Evolutionary conservation across 2,888 invertebrate species (phyloP), one percentile per base, ranked within the genome.

Genomic region (Cylindroiulus punctatus): DNA sequence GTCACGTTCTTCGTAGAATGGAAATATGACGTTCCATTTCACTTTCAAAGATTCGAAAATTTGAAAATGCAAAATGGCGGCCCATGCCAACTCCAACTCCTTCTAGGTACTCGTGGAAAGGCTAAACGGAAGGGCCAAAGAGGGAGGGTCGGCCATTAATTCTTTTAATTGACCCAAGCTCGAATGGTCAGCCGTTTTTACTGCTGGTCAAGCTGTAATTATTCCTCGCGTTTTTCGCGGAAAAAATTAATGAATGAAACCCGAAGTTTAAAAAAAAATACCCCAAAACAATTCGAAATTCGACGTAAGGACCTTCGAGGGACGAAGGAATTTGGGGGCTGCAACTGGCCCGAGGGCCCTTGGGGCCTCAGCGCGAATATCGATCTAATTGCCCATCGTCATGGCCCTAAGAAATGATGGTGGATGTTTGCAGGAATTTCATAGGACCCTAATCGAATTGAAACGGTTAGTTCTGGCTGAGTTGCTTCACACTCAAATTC

Each of bases 41-140:
- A n/a, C n/a, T n/a, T n/a, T n/a, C n/a, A 14, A 44, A 44, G 14
- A 44, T 12, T 44, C 44, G 3, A 44, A 44, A 8, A 1, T 44
- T 44, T 44, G 44, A 44, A 44, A 44, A 44, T 8, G 44, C 14
- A n/a, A n/a, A n/a, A n/a, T n/a, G n/a, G n/a, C n/a, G n/a, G n/a
- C n/a, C n/a, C n/a, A n/a, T n/a, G n/a, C n/a, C n/a, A n/a, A n/a
- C n/a, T n/a, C n/a, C n/a, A n/a, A n/a, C n/a, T n/a, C n/a, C n/a
- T n/a, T n/a, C n/a, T n/a, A n/a, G n/a, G n/a, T n/a, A n/a, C n/a
- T n/a, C n/a, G n/a, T n/a, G n/a, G 19, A 52, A 19, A 5, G 52
- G 52, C 52, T 57, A 57, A 57, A 57, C 57, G 57, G 22, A 57
- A 57, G 57, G 57, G 57, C 57, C 57, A 22, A 57, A 57, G 22